Evolutionary conservation across 2,888 invertebrate genomes (phyloP), one percentile per base, ranked within the genome.

Genomic region (Polydrusus cervinus): DNA sequence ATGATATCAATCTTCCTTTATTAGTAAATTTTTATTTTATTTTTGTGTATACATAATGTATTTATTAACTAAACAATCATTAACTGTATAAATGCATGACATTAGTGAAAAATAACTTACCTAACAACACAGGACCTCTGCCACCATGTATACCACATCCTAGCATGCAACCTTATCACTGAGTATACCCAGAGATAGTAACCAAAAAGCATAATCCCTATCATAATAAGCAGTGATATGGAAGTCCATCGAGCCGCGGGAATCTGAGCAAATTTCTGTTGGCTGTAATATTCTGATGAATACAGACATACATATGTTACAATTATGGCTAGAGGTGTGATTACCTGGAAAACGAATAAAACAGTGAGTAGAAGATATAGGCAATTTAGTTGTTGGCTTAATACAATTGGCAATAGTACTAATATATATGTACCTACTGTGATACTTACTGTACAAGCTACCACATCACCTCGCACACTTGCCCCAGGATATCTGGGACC

Each of bases 61-160:
- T n/a, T n/a, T n/a, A n/a, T n/a, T n/a, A n/a, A n/a, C n/a, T n/a
- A n/a, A n/a, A n/a, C n/a, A n/a, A n/a, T n/a, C n/a, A n/a, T n/a
- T n/a, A n/a, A n/a, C n/a, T n/a, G n/a, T n/a, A n/a, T n/a, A n/a
- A n/a, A n/a, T n/a, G n/a, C n/a, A n/a, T 25, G 25, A 25, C 25
- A 25, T 25, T 5, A 25, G 5, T 25, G 25, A 25, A 34, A 34
- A 34, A 34, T 34, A 34, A 30, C 65, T 40, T 88, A 86, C 77
- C 86, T 85, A 38, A 90, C 90, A 62, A 86, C 85, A 78, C 88
- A 89, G 68, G 88, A 88, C 66, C 89, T 86, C 79, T 89, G 89
- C 89, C 89, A 89, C 89, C 89, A 90, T 78, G 87, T 87, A 81
- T 88, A 89, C 89, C 89, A 90, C 78, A 89, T 85, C 72, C 87